Evolutionary conservation across 2,888 invertebrate genomes (phyloP).

Genomic region (Hypomecis atomaria): DNA sequence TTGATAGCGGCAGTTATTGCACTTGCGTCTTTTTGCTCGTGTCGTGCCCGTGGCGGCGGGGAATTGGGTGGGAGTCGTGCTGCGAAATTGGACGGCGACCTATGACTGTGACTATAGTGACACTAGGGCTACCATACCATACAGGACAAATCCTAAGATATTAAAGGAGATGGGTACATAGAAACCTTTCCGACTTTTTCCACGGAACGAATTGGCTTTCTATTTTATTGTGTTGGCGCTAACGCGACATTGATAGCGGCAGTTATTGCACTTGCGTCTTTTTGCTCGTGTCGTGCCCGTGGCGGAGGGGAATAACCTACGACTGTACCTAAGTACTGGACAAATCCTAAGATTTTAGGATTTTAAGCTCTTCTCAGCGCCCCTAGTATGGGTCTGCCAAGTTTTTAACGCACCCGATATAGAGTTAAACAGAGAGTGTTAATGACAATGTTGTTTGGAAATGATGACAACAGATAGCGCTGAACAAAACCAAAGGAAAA

Average conservation of each 20-base stretch:
- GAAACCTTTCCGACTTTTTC: conserved; percentile 53
- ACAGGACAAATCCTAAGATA: too few relatives aligned
- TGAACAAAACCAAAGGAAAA: too few relatives aligned
- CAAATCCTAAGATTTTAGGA: too few relatives aligned
- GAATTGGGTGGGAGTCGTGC: conserved; percentile 17
- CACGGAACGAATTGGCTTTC: conserved; percentile 70
- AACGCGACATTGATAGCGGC: conserved; percentile 80
- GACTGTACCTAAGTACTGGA: too few relatives aligned
- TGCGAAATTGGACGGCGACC: conserved; percentile 62
- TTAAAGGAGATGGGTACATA: conserved; percentile 68
- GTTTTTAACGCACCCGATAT: too few relatives aligned
- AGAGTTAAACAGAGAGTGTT: too few relatives aligned
- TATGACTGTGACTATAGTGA: conserved; percentile 3
- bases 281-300: conserved; percentile 56
- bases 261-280: conserved; percentile 78
- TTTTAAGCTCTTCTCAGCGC: too few relatives aligned
- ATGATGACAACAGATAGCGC: too few relatives aligned
- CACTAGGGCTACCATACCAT: neutral
- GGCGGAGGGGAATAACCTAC: neutral
- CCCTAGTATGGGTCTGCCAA: too few relatives aligned
- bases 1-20: conserved; percentile 81
- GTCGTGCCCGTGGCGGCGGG: conserved; percentile 5
- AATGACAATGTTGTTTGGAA: too few relatives aligned
- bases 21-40: conserved; percentile 71
- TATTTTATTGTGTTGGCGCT: conserved; percentile 80